Evolutionary conservation across 92 coral and sea anemone species (phyloP).

Genomic region (Muricea muricata): DNA sequence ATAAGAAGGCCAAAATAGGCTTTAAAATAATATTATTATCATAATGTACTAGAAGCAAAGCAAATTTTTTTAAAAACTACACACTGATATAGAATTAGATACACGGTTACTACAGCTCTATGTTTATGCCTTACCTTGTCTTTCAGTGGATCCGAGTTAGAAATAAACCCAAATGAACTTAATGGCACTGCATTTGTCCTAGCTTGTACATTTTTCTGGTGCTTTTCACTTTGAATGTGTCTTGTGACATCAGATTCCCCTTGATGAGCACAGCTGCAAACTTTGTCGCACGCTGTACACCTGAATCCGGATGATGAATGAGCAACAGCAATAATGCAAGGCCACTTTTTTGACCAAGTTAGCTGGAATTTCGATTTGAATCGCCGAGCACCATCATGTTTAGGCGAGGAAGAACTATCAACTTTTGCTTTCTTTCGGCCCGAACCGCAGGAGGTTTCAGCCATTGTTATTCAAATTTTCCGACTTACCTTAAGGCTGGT

Average conservation of each 20-base stretch:
- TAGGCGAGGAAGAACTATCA: no score
- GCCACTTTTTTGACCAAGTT: neutral
- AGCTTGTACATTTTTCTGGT: neutral
- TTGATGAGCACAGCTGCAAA: constrained; percentile 64
- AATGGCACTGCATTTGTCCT: neutral
- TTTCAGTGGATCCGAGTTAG: neutral
- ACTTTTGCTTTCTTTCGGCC: no score
- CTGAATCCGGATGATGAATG: neutral
- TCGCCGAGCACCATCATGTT: constrained; percentile 56
- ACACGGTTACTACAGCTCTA: no score
- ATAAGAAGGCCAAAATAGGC: neutral
- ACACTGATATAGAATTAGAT: neutral
- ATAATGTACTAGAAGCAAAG: neutral
- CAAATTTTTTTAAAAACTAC: neutral
- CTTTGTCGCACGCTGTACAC: constrained; percentile 57
- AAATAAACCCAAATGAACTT: neutral
- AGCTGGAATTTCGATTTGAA: neutral
- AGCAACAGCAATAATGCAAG: neutral
- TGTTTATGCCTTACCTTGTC: neutral
- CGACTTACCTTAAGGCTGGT: no score
- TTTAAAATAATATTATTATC: neutral
- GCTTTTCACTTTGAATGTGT: constrained; percentile 26
- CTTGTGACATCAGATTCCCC: constrained; percentile 59
- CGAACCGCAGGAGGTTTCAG: no score
- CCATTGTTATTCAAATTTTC: no score